Conservation (phyloP, 2,113 vertebrate genomes). For the Polyodon spathula region DNA sequence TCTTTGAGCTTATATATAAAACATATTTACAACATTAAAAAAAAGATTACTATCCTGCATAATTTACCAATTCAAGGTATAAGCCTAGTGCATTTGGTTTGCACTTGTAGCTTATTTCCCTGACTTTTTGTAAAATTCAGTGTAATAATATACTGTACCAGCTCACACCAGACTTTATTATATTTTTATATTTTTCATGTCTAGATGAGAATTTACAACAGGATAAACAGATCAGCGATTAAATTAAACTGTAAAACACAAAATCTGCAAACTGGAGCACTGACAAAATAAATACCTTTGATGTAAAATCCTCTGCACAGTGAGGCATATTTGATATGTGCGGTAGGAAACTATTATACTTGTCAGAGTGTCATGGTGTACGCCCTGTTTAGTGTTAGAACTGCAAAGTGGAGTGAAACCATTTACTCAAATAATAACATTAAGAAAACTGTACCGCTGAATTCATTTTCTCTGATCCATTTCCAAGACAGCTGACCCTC, state of each 20-base stretch:
- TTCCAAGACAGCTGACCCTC: too few relatives aligned
- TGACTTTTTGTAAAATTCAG: slow-evolving; percentile 18
- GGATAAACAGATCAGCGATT: slow-evolving; percentile 28
- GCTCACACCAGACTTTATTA: slow-evolving; percentile 24
- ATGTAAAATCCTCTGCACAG: slow-evolving; percentile 24
- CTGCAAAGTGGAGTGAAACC: too few relatives aligned
- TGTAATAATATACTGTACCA: slow-evolving; percentile 32
- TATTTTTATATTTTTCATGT: slow-evolving; percentile 20
- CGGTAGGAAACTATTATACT: neutral
- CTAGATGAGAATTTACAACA: slow-evolving; percentile 21
- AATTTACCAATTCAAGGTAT: slow-evolving; percentile 30
- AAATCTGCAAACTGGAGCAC: slow-evolving; percentile 24
- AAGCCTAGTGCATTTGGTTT: slow-evolving; percentile 28
- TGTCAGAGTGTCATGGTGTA: slow-evolving; percentile 22
- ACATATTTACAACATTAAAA: too few relatives aligned
- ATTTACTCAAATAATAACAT: too few relatives aligned
- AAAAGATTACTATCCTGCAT: slow-evolving; percentile 29
- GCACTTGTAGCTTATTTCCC: slow-evolving; percentile 27
- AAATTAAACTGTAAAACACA: slow-evolving; percentile 26
- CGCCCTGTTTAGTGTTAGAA: slow-evolving; percentile 12
- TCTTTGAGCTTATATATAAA: too few relatives aligned
- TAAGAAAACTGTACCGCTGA: too few relatives aligned
- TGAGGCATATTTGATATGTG: slow-evolving; percentile 16
- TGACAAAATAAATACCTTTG: slow-evolving; percentile 24
- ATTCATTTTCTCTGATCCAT: too few relatives aligned